Evolutionary conservation across 2,113 vertebrate species (phyloP).

Genomic region (Isichthys henryi): DNA sequence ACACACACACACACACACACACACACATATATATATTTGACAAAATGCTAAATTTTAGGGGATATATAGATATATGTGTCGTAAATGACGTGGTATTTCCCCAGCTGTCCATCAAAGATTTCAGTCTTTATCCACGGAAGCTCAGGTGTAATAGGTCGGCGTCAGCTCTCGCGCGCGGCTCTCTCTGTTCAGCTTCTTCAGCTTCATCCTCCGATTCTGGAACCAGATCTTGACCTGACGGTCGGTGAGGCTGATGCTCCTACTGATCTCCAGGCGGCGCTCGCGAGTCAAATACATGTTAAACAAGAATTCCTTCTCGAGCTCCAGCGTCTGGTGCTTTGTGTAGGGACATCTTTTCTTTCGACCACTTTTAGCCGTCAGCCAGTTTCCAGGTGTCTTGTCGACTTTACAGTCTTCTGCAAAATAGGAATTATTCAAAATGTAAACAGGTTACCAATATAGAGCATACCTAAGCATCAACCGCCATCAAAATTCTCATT

Average conservation of each 20-base stretch:
- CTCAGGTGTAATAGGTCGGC: conserved; percentile 69
- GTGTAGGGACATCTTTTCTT: conserved; percentile 78
- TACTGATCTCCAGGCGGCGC: conserved; percentile 81
- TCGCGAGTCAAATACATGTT: conserved; percentile 81
- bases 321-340: conserved; percentile 76
- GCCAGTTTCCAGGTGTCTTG: conserved; percentile 72
- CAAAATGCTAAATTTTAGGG: not conserved
- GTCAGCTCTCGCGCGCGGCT: conserved; percentile 71
- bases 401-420: conserved; percentile 35
- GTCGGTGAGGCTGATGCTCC: conserved; percentile 77
- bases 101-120: not conserved
- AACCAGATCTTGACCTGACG: conserved; percentile 82
- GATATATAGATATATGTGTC: not conserved
- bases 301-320: conserved; percentile 80
- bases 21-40: no score
- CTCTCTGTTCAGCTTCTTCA: conserved; percentile 78
- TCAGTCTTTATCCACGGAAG: not conserved
- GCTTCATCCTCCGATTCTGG: conserved; percentile 79
- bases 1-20: no score
- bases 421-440: not conserved
- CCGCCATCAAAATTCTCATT: not conserved
- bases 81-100: not conserved
- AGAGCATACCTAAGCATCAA: not conserved
- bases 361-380: conserved; percentile 74
- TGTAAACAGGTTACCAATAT: not conserved